Evolutionary conservation across 2,113 vertebrate genomes (phyloP), one percentile per base, ranked within the genome.

Genomic region (Microcebus tavaratra): DNA sequence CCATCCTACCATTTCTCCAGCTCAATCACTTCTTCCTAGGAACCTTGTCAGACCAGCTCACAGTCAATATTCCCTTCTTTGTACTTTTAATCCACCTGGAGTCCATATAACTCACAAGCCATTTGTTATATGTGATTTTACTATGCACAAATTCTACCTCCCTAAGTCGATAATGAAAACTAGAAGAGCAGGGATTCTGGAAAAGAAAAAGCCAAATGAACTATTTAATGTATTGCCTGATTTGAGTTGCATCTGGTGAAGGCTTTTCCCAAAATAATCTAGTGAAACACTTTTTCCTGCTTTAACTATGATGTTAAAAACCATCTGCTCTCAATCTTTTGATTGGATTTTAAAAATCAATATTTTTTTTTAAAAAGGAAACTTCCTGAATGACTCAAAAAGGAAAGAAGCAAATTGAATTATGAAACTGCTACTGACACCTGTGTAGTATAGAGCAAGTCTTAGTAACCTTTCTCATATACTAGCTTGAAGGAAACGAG

Each of bases 261-360:
- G n/a, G 42, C 57, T 50, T 76, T 87, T 70, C n/a, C 61, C 53
- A 5, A 3, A 25, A 78, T 82, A 76, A 81, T 68, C 48, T 73
- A 65, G 34, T 63, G 61, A 85, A 72, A 79, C 23, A 8, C 36
- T 68, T n/a, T 34, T 76, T 12, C 63, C 23, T 39, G 42, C 36
- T 94, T 87, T 75, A 87, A 82, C 57, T 48, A 67, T 50, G 14
- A 81, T 81, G n/a, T 85, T 93, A 61, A 90, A 39, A 39, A 72
- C 36, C 23, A 31, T 31, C 5, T 84, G 63, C n/a, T 90, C 17
- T 94, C 27, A 50, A 20, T 72, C 34, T 61, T 88, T 63, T 81
- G 53, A 73, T 61, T 88, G 55, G 25, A 88, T 70, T 81, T 73
- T 88, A 82, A 94, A 81, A 81, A 53, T 34, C 34, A 72, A 4